Base-by-base conservation (phyloP, 1,140 invertebrate genomes). In the Ceratosolen fusciceps region DNA sequence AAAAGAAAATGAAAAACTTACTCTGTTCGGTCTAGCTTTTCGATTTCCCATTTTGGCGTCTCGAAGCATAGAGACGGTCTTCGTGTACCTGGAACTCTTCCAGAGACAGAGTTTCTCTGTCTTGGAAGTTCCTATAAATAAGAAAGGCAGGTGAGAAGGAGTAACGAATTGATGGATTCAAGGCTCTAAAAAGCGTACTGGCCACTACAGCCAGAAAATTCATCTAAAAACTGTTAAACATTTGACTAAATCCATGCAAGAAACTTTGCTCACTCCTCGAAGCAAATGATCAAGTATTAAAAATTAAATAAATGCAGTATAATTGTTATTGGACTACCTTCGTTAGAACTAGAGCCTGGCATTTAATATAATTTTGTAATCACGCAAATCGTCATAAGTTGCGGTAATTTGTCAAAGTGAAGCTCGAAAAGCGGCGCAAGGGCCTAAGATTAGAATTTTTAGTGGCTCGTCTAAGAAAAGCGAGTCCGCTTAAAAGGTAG, bases 61-160 rank as follows among this genome's bases (percentile, higher is more conserved):
- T 90, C 88, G 65, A 77, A 84, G 54, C 77, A 87, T n/a, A 90
- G 81, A 0, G 89, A 90, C 10, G 88, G 86, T 74, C 87, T 87
- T 77, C 88, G 86, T 7, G 86, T 56, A n/a, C 58, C 70, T 21
- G 84, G 87, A 62, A 88, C 83, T 68, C 86, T 87, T 74, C 88
- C 89, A 39, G 85, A 87, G 74, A 89, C 83, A 34, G 88, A 89
- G 77, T 87, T 89, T 74, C 88, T 85, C 74, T 88, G 89, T 49
- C 86, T 86, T 21, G 84, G 70, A 31, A 58, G 81, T 49, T 90
- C 85, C 86, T 89, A 58, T 77, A 74, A 81, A 29, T 47, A 43
- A 47, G 54, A 68, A n/a, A 47, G 24, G 8, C 29, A 24, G 19
- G 7, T 68, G 24, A 65, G 31, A 68, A 68, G 14, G 47, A 1